Conservation (phyloP, 2,888 invertebrate genomes). For the Callyntrura sp. region DNA sequence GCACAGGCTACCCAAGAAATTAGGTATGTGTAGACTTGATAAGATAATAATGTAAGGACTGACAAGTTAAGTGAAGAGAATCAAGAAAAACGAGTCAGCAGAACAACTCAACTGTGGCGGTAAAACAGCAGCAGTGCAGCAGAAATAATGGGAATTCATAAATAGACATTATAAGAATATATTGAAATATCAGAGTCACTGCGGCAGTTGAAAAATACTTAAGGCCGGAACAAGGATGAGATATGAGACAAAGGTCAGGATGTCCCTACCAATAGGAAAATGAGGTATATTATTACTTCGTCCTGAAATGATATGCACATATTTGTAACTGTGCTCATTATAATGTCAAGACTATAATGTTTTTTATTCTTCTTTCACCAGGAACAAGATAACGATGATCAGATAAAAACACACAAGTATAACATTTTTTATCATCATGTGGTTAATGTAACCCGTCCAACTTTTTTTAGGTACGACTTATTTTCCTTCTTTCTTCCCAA, state of each 20-base stretch:
- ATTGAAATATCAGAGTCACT: constrained; percentile 40
- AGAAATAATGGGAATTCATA: constrained; percentile 28
- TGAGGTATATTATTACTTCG: neutral
- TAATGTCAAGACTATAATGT: neutral
- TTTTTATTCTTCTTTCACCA: neutral
- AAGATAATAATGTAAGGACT: constrained; percentile 53
- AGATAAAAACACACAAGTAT: neutral
- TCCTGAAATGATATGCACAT: neutral
- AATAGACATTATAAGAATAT: neutral
- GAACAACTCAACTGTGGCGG: neutral
- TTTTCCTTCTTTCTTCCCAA: neutral
- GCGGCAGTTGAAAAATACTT: constrained; percentile 21
- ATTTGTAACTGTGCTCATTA: neutral
- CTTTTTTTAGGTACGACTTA: neutral
- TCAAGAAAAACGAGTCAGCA: constrained; percentile 46
- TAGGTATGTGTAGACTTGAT: constrained; percentile 2
- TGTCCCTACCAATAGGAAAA: neutral
- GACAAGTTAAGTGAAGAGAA: constrained; percentile 48
- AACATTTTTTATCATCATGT: neutral
- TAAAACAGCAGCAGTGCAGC: constrained; percentile 31
- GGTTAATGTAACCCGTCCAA: neutral
- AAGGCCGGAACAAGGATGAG: constrained; percentile 43
- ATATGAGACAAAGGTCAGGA: constrained; percentile 40
- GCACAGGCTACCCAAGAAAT: neutral
- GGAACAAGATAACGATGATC: neutral